Conservation (phyloP, 1,140 invertebrate genomes). For the Berghia stephanieae region DNA sequence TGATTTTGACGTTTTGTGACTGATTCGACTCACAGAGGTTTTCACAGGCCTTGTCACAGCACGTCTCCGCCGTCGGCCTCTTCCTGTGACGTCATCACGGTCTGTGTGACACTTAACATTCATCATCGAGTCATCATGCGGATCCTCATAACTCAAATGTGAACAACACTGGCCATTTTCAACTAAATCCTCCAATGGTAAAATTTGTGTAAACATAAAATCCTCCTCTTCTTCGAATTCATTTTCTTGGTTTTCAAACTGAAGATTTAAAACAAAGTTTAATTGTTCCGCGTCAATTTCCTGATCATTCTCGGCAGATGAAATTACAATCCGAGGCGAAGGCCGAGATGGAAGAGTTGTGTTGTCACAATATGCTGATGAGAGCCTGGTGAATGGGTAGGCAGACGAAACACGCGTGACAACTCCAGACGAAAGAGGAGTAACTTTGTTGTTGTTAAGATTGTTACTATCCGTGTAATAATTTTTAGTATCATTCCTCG, state of each 20-base stretch:
- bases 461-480: too few relatives aligned
- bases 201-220: too few relatives aligned
- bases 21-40: conserved; percentile 19
- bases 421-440: neutral
- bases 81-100: neutral
- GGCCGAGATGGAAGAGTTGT: neutral
- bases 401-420: neutral
- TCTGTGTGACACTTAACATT: neutral
- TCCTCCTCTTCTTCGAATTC: too few relatives aligned
- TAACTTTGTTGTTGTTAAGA: neutral
- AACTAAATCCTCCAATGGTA: too few relatives aligned
- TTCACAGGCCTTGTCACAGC: neutral
- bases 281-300: neutral
- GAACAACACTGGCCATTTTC: too few relatives aligned
- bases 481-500: too few relatives aligned
- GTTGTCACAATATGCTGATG: neutral
- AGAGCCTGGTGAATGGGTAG: neutral
- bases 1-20: conserved; percentile 40
- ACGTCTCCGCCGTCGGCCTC: neutral
- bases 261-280: too few relatives aligned
- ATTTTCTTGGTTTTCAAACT: too few relatives aligned
- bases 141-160: neutral
- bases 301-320: neutral
- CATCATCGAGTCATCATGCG: neutral
- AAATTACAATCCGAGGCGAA: neutral